phyloP scores from a whole-genome alignment of 1,140 invertebrate genomes.

The Zaprionus nigranus region DNA sequence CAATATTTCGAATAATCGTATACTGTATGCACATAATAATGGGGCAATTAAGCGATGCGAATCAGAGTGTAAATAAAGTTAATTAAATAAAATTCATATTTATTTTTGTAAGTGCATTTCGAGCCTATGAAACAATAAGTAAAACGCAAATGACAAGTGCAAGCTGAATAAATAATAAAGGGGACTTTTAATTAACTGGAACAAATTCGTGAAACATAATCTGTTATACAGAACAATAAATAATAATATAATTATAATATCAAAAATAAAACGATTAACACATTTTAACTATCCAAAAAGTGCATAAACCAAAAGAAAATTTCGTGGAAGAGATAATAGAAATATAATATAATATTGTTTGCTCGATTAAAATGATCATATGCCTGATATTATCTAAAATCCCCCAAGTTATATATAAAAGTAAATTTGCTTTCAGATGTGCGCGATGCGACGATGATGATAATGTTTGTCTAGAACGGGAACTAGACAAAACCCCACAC shows the following conservation, averaged over 20 bases:
- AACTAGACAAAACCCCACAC: slow-evolving; percentile 17
- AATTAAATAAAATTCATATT: neutral
- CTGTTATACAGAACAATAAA: neutral
- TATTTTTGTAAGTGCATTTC: neutral
- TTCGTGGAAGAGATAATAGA: neutral
- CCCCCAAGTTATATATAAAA: slow-evolving; percentile 38
- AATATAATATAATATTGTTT: neutral
- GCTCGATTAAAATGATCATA: neutral
- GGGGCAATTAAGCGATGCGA: neutral
- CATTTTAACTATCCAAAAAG: neutral
- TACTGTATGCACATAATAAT: neutral
- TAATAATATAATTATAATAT: neutral
- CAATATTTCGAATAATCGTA: neutral
- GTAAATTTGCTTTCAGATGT: slow-evolving; percentile 56
- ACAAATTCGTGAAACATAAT: neutral
- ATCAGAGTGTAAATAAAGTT: neutral
- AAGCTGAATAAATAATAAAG: neutral
- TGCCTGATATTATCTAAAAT: neutral
- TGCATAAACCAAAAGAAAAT: neutral
- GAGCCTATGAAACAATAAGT: neutral
- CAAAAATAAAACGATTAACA: neutral
- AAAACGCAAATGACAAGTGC: neutral
- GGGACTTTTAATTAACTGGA: neutral
- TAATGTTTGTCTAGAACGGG: slow-evolving; percentile 60
- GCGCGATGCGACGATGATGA: slow-evolving; percentile 45